Base-by-base conservation (phyloP, 2,113 vertebrate species). In the Mastomys natalensis region DNA sequence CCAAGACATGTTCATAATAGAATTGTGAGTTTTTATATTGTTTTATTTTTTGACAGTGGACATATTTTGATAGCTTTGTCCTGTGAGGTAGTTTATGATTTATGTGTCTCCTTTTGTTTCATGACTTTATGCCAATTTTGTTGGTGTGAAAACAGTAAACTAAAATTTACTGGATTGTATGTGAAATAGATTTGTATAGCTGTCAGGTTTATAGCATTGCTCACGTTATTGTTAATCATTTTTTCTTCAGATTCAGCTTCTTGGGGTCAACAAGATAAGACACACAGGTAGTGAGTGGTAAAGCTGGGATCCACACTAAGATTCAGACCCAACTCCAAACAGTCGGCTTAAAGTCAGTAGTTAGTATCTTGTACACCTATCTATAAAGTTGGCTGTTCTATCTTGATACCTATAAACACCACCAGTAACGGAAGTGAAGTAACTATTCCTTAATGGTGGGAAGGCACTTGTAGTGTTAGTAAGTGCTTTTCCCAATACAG, bases 21-120 rank as follows among this genome's bases (percentile, higher is more conserved):
- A 95, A 31, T 70, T 90, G 29, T 93, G 77, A 96, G 51, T 81
- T 90, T 48, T 94, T 90, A 68, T 45, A 68, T 89, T 94, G 48
- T 51, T 51, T 51, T 51, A 7, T 37, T 94, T 93, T 96, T 78
- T 95, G n/a, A 84, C 84, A 66, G 10, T 86, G 40, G 15, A 40
- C 60, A 40, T 53, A 76, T 90, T 94, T 93, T 94, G 74, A 95
- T 94, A 95, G 48, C 21, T 96, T 96, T n/a, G 26, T 93, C 76
- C 37, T 94, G 40, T 96, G 64, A 97, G n/a, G 15, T 94, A 76
- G n/a, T 88, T 86, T 72, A 7, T 93, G 43, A 45, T 55, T 93
- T 96, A 37, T 91, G 6, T 96, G 55, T 97, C 58, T 96, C 64
- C 94, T 96, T 97, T 96, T 97, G 64, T 93, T 70, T 37, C 17